Conservation (phyloP, 2,113 vertebrate species). For the Paraplagusia blochii region DNA sequence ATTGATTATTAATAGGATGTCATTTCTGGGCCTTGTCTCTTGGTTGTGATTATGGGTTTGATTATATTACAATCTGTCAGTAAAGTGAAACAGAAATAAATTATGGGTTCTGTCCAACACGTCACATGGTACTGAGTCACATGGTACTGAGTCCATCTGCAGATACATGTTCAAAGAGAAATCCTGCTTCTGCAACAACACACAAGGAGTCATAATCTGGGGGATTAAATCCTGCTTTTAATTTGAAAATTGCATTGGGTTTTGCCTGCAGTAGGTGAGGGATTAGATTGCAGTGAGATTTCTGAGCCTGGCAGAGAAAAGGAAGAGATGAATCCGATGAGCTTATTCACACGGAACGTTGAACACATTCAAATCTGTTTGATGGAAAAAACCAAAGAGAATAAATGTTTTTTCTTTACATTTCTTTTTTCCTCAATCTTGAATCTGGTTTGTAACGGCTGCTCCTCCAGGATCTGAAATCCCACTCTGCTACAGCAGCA, state of each 20-base stretch:
- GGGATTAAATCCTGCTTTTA: slow-evolving; percentile 6
- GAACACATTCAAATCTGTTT: slow-evolving; percentile 52
- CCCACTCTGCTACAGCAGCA: no score
- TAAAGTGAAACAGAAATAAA: slow-evolving; percentile 15
- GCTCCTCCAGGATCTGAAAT: slow-evolving; percentile 19
- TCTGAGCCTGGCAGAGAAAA: slow-evolving; percentile 33
- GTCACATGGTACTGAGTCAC: slow-evolving; percentile 25
- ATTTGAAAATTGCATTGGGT: slow-evolving; percentile 14
- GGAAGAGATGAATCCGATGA: slow-evolving; percentile 42
- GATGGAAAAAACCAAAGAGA: slow-evolving; percentile 50
- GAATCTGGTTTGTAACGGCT: slow-evolving; percentile 20
- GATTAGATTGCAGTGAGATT: slow-evolving; percentile 24
- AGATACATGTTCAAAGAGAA: slow-evolving; percentile 15
- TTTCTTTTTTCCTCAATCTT: slow-evolving; percentile 37
- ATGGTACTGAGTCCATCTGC: slow-evolving; percentile 21
- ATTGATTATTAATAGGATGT: slow-evolving; percentile 41
- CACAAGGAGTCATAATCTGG: neutral
- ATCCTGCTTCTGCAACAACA: slow-evolving; percentile 8
- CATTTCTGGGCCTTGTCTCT: slow-evolving; percentile 25
- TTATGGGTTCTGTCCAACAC: slow-evolving; percentile 21
- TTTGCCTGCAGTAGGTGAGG: slow-evolving; percentile 17
- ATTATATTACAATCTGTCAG: slow-evolving; percentile 35
- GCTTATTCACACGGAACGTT: slow-evolving; percentile 39
- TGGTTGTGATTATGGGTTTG: slow-evolving; percentile 30
- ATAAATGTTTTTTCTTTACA: slow-evolving; percentile 45